Percentiles rank a stretch among this genome's conserved stretches.
These are phyloP conservation scores for Rhyacophila brunnea DNA, from an alignment of 1,140 invertebrate species.

Conservation along the genomic window DNA sequence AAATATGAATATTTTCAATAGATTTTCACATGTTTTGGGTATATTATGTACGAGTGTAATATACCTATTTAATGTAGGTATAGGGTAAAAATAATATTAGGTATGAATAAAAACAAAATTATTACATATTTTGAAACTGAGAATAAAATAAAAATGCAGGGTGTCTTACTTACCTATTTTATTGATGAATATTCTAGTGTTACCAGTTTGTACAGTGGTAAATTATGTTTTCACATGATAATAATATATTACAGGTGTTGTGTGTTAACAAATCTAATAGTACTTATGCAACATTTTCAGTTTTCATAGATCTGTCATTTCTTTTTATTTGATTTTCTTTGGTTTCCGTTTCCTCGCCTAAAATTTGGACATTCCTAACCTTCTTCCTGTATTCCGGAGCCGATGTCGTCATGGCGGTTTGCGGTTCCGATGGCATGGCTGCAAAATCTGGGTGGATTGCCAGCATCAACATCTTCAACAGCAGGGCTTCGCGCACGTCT, in stretches of 20 bases:
- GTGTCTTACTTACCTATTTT: slow-evolving; percentile 25
- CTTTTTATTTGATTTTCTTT: slow-evolving; percentile 29
- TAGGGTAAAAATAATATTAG: no score
- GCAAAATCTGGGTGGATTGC: slow-evolving; percentile 65
- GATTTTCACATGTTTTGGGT: no score
- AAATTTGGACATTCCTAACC: slow-evolving; percentile 60
- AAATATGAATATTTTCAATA: no score
- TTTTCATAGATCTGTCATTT: slow-evolving; percentile 20
- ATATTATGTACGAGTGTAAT: no score
- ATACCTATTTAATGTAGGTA: no score
- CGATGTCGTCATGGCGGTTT: slow-evolving; percentile 46
- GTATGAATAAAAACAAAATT: background rate
- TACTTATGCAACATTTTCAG: background rate
- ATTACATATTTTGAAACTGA: background rate
- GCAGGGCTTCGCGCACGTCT: slow-evolving; percentile 64
- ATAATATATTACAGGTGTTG: slow-evolving; percentile 1
- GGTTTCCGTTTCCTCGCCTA: slow-evolving; percentile 53
- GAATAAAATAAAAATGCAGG: slow-evolving; percentile 14
- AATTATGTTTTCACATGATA: slow-evolving; percentile 9
- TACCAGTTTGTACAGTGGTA: slow-evolving; percentile 21
- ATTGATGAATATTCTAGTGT: slow-evolving; percentile 18
- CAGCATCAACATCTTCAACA: slow-evolving; percentile 67
- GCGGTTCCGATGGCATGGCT: slow-evolving; percentile 41
- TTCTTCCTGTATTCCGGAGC: slow-evolving; percentile 49
- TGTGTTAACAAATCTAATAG: slow-evolving; percentile 7